Evolutionary conservation across 2,888 invertebrate species (phyloP).

Genomic region (Apantesis nais): DNA sequence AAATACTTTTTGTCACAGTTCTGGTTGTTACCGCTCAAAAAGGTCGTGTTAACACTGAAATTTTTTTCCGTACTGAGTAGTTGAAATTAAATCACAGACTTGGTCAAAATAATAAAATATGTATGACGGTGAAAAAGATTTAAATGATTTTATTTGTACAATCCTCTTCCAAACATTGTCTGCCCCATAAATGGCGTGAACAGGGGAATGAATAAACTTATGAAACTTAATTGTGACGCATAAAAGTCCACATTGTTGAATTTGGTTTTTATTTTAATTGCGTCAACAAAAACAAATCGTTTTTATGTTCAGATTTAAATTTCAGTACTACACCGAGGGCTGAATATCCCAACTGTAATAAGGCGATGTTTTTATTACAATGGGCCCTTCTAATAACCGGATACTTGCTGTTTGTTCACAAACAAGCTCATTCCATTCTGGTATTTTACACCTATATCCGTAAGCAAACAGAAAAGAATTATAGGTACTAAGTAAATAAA

Average conservation of each 20-base stretch:
- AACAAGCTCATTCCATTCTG: slow-evolving; percentile 76
- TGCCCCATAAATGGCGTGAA: slow-evolving; percentile 17
- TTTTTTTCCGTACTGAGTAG: slow-evolving; percentile 29
- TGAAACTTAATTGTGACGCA: slow-evolving; percentile 57
- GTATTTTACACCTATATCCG: slow-evolving; percentile 77
- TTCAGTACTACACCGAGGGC: slow-evolving; percentile 65
- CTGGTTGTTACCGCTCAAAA: slow-evolving; percentile 33
- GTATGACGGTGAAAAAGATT: slow-evolving; percentile 16
- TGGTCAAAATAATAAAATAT: slow-evolving; percentile 29
- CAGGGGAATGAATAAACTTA: slow-evolving; percentile 47
- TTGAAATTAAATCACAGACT: slow-evolving; percentile 25
- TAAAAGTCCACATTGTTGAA: slow-evolving; percentile 67
- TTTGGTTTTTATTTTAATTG: slow-evolving; percentile 74
- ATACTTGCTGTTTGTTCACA: slow-evolving; percentile 77
- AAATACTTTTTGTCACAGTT: slow-evolving; percentile 23
- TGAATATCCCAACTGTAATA: slow-evolving; percentile 67
- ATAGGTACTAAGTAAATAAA: slow-evolving; percentile 60
- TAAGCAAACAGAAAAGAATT: slow-evolving; percentile 64
- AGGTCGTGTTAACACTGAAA: slow-evolving; percentile 11
- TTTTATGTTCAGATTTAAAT: slow-evolving; percentile 78
- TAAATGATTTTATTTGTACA: slow-evolving; percentile 14
- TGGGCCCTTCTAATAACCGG: slow-evolving; percentile 79
- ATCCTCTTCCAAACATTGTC: slow-evolving; percentile 10
- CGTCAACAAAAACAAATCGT: slow-evolving; percentile 75
- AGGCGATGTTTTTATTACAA: slow-evolving; percentile 82